phyloP scores from a whole-genome alignment of 92 coral and sea anemone species.

The Epizoanthus scotinus region DNA sequence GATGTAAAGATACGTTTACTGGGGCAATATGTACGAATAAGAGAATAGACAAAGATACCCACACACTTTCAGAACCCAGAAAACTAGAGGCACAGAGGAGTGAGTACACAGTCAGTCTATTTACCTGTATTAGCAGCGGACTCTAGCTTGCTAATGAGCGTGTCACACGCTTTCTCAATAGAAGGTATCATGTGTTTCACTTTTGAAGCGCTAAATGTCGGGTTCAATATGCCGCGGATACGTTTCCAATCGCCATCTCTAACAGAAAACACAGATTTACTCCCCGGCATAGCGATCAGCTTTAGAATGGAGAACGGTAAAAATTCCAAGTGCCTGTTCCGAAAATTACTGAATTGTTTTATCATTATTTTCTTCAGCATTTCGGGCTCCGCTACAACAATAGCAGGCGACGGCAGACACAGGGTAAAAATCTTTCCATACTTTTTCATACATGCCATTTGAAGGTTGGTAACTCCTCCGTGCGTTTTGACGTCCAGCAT shows the following conservation, averaged over 20 bases:
- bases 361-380: conserved; percentile 1
- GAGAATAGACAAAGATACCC: too few species aligned
- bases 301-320: conserved; percentile 5
- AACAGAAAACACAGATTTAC: neutral
- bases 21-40: too few species aligned
- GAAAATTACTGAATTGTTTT: neutral
- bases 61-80: too few species aligned
- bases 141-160: neutral
- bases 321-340: neutral
- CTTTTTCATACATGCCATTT: neutral
- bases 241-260: conserved; percentile 1
- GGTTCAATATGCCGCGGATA: neutral
- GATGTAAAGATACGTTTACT: too few species aligned
- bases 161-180: neutral
- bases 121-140: neutral
- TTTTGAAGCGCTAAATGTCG: neutral
- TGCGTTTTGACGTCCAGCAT: neutral
- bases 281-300: conserved; percentile 2
- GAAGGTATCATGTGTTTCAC: neutral
- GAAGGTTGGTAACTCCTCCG: neutral
- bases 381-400: neutral
- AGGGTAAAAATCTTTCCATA: neutral
- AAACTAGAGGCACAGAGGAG: too few species aligned
- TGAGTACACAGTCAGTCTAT: neutral
- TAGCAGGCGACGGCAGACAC: conserved; percentile 7